These are phyloP conservation scores for Rhinopomastus cyanomelas DNA, from an alignment of 2,113 vertebrate species.

Conservation along the genomic window DNA sequence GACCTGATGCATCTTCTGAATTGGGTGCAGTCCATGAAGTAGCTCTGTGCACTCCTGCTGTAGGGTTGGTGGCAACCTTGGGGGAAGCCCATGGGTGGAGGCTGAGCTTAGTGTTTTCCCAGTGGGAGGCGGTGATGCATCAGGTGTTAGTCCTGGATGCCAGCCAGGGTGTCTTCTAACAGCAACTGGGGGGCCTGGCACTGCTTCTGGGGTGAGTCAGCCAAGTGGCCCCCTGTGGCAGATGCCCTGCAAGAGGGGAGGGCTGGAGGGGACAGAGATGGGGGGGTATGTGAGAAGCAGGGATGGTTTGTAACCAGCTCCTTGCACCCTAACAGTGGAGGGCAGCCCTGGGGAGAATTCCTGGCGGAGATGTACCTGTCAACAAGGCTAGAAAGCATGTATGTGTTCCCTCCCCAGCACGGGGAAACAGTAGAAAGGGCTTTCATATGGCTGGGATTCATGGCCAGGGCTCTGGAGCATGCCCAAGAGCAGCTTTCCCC, in stretches of 20 bases:
- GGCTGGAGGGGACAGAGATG: neutral
- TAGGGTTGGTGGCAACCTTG: neutral
- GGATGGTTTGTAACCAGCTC: neutral
- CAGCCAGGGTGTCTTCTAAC: conserved; percentile 67
- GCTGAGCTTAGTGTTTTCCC: neutral
- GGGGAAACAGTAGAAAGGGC: fast-evolving
- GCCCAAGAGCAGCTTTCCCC: neutral
- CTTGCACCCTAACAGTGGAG: neutral
- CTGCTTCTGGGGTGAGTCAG: neutral
- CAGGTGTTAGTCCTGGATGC: conserved; percentile 36
- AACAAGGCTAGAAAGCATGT: neutral
- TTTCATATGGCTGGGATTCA: neutral
- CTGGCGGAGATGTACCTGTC: neutral
- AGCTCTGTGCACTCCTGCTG: fast-evolving
- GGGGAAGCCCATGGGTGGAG: conserved; percentile 21
- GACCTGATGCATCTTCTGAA: fast-evolving
- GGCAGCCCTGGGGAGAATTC: neutral
- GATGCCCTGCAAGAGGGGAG: neutral
- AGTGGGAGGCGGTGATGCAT: neutral
- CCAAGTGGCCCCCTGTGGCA: neutral
- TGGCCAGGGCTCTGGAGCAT: neutral
- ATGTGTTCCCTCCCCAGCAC: neutral
- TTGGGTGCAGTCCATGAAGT: neutral
- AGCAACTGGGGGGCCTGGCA: neutral
- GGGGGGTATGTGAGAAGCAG: neutral